Base-by-base conservation (phyloP, 2,888 invertebrate genomes). In the Dendrolimus houi region DNA sequence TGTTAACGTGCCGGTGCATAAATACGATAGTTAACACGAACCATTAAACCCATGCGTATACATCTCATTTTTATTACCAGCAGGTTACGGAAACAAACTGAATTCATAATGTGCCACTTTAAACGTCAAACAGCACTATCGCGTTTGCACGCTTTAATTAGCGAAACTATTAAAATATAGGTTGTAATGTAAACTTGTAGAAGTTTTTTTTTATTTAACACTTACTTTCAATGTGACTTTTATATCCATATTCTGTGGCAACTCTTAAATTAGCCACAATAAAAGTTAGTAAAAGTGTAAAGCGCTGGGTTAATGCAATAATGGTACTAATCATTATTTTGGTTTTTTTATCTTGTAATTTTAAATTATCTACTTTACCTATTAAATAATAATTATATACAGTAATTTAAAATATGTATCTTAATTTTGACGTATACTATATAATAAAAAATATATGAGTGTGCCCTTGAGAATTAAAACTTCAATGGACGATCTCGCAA, bases 1-100 rank as follows among this genome's bases (percentile, higher is more conserved):
- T 77, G 78, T 76, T 79, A 77, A 66, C 82, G 80, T 83, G 79
- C 73, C 66, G 65, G 68, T 74, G 82, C 81, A 84, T 84, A 83
- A 84, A 81, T 77, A 75, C 72, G 66, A 56, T 61, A 71, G 70
- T 73, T 78, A 81, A 74, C 71, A 73, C 70, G 58, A 64, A 58
- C 72, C 74, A 74, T 77, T 80, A 77, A 69, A 69, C 69, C 67
- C 74, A 70, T 66, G 68, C 63, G 63, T 71, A 73, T 64, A 65
- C 71, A 47, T 53, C 67, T 72, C 72, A 69, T 73, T 77, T 74
- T 75, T 74, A 75, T 74, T 71, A 74, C 65, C 57, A 61, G 56
- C 60, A 64, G 64, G 67, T 71, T 70, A 72, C 72, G 67, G 68
- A 66, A 71, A 72, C 59, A 68, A 71, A 71, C 64, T 74, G 69